A percentile compares a stretch with the other conserved stretches of the same genome.
Evolutionary conservation across 2,113 vertebrate genomes (phyloP).

Genomic region (Grus americana): DNA sequence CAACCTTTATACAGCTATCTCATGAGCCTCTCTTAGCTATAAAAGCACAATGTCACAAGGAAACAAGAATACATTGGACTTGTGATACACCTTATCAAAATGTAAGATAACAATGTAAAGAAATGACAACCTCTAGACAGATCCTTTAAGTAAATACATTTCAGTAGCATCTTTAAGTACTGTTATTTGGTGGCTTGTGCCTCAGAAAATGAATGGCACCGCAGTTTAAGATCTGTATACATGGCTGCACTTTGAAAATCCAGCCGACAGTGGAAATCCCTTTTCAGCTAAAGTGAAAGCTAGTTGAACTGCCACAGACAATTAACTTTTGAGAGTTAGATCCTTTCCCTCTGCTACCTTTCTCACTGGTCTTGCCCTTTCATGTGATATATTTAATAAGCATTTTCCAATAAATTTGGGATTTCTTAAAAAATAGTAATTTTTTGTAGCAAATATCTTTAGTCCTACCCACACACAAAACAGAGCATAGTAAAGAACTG

Average conservation of each 20-base stretch:
- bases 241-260: constrained; percentile 2
- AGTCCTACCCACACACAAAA: not conserved
- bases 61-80: not conserved
- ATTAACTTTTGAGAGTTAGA: not conserved
- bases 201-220: not conserved
- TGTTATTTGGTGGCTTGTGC: not conserved
- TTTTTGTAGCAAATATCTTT: not conserved
- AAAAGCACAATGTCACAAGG: constrained; percentile 21
- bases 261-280: not conserved
- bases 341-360: not conserved
- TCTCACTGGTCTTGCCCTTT: not conserved
- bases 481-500: not conserved
- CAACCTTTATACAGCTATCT: constrained; percentile 14
- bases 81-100: constrained; percentile 49
- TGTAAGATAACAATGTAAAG: constrained; percentile 13
- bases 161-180: constrained; percentile 17
- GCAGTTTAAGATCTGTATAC: not conserved
- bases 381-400: not conserved
- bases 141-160: constrained; percentile 45
- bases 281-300: not conserved
- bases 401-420: not conserved
- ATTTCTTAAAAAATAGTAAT: not conserved
- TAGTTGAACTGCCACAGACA: not conserved
- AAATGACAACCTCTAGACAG: constrained; percentile 49
- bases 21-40: not conserved